phyloP scores from a whole-genome alignment of 2,113 vertebrate genomes.

The Atlantisia rogersi region DNA sequence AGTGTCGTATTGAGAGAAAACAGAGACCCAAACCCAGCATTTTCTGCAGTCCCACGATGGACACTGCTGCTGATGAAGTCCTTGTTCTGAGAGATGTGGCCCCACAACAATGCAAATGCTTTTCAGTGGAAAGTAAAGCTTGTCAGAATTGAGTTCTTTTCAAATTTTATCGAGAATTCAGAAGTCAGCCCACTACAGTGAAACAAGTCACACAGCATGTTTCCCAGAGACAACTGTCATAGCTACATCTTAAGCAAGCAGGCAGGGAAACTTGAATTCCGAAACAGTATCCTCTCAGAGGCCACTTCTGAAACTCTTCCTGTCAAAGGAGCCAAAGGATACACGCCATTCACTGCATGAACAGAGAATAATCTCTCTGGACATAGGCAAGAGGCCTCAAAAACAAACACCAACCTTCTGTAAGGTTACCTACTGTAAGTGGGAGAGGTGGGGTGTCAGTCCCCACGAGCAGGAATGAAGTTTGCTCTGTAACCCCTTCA shows the following conservation, averaged over 20 bases:
- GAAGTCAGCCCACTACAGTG: not conserved
- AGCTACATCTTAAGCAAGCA: not conserved
- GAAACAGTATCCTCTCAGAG: not conserved
- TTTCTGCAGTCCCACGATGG: too few species aligned
- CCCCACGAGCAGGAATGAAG: not conserved
- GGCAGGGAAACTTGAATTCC: not conserved
- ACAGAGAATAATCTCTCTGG: not conserved
- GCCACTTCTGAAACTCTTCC: not conserved
- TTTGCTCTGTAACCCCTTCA: accelerated
- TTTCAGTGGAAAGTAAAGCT: not conserved
- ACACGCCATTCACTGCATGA: not conserved
- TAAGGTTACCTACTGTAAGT: too few species aligned
- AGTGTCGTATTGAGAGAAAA: not conserved
- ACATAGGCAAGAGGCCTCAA: not conserved
- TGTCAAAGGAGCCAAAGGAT: not conserved
- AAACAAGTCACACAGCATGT: not conserved
- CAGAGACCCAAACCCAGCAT: not conserved
- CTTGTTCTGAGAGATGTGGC: not conserved
- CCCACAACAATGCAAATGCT: not conserved
- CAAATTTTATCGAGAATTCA: not conserved
- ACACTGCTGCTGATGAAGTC: not conserved
- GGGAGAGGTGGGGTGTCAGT: accelerated
- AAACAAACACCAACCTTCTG: not conserved
- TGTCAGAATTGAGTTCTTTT: not conserved
- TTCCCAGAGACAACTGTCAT: not conserved